phyloP scores from a whole-genome alignment of 1,140 invertebrate genomes.

The Tetraneura akinire region DNA sequence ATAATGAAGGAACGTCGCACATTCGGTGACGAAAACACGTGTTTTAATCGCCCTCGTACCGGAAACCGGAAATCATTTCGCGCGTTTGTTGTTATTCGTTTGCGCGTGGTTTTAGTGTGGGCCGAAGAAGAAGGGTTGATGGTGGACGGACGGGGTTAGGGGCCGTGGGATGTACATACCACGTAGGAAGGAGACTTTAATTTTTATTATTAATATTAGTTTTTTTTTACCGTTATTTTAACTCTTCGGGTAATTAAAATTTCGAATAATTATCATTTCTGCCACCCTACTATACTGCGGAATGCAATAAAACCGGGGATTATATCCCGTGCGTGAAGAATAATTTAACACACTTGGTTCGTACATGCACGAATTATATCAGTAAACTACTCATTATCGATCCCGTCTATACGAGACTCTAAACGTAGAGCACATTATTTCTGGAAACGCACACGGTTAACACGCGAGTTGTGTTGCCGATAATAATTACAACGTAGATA shows the following conservation, averaged over 20 bases:
- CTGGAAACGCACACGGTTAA: too few relatives aligned
- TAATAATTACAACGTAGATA: too few relatives aligned
- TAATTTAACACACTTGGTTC: slow-evolving; percentile 23
- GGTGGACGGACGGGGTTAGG: too few relatives aligned
- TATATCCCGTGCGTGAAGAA: not conserved
- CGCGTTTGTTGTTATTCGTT: not conserved
- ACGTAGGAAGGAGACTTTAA: not conserved
- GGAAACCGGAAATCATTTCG: slow-evolving; percentile 16
- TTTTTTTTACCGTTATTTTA: too few relatives aligned
- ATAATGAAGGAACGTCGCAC: too few relatives aligned
- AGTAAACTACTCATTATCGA: too few relatives aligned
- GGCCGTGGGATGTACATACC: not conserved
- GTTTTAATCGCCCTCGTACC: not conserved
- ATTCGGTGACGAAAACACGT: not conserved
- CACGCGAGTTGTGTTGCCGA: too few relatives aligned
- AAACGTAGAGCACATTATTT: too few relatives aligned
- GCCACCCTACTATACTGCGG: not conserved
- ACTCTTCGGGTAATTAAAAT: slow-evolving; percentile 5
- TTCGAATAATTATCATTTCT: too few relatives aligned
- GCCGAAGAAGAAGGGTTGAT: not conserved
- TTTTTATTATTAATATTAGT: too few relatives aligned
- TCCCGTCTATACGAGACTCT: too few relatives aligned
- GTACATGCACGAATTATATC: not conserved
- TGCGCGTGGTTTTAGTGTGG: not conserved
- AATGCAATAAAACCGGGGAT: slow-evolving; percentile 33